Percentiles rank a stretch among this genome's conserved stretches.
Conservation (phyloP, 1,140 invertebrate species). For the Lepeophtheirus salmonis region DNA sequence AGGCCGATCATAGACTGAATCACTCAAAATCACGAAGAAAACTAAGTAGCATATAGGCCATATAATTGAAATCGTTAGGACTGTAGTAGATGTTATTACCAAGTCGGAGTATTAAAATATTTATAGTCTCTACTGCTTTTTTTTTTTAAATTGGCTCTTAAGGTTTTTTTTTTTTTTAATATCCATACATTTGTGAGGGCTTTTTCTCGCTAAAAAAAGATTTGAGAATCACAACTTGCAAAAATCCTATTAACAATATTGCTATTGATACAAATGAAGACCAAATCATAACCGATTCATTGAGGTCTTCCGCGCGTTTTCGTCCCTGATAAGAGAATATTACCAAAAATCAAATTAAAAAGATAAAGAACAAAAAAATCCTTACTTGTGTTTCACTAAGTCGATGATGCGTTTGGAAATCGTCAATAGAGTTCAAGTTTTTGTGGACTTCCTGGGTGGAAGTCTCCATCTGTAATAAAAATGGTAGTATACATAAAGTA, state of each 20-base stretch:
- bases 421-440: constrained; percentile 60
- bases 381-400: constrained; percentile 55
- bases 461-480: constrained; percentile 63
- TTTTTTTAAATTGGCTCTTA: no score
- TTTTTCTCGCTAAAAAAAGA: constrained; percentile 85
- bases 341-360: neutral
- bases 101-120: no score
- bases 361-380: neutral
- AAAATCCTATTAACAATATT: constrained; percentile 60
- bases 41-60: no score
- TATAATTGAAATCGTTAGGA: no score
- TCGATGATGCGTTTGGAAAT: constrained; percentile 90
- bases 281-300: constrained; percentile 79
- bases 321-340: constrained; percentile 40
- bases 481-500: constrained; percentile 1
- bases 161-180: neutral
- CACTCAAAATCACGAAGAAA: no score
- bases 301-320: constrained; percentile 84
- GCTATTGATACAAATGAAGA: constrained; percentile 68
- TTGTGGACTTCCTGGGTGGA: constrained; percentile 72
- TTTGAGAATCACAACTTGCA: constrained; percentile 75
- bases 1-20: no score
- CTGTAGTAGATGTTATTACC: no score
- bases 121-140: no score
- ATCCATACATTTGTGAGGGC: constrained; percentile 29